phyloP scores from a whole-genome alignment of 1,140 invertebrate genomes.

The Drosophila equinoxialis region DNA sequence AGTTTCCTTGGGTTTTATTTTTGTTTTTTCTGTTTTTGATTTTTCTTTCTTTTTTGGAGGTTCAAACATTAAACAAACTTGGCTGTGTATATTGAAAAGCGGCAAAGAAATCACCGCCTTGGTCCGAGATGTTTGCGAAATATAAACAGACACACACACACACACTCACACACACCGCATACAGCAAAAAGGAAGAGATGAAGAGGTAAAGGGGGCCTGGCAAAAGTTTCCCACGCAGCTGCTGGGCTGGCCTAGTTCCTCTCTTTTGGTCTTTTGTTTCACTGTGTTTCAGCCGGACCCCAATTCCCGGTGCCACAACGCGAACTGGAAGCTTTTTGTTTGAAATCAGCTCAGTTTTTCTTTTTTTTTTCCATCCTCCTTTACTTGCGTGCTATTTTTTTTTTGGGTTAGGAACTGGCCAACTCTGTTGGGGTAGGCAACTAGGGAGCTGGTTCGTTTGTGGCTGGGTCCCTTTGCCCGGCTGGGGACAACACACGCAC shows the following conservation, averaged over 20 bases:
- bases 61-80: constrained; percentile 52
- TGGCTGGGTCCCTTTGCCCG: constrained; percentile 41
- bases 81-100: constrained; percentile 64
- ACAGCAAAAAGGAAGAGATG: background rate
- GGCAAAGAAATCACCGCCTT: constrained; percentile 63
- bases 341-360: constrained; percentile 66
- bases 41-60: constrained; percentile 22
- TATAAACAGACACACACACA: constrained; percentile 48
- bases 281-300: constrained; percentile 47
- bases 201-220: background rate
- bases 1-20: background rate
- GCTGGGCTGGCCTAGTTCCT: constrained; percentile 71
- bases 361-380: constrained; percentile 21
- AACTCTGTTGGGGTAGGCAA: constrained; percentile 45
- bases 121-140: constrained; percentile 39
- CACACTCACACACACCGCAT: constrained; percentile 34
- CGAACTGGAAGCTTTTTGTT: constrained; percentile 59
- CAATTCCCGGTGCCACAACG: constrained; percentile 46
- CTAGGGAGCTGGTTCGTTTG: constrained; percentile 64
- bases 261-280: constrained; percentile 59
- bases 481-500: constrained; percentile 55
- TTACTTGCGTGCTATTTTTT: constrained; percentile 27
- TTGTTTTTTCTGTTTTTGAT: constrained; percentile 30
- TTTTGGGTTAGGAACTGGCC: constrained; percentile 37
- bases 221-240: constrained; percentile 53